Percentiles rank a stretch among this genome's conserved stretches.
Evolutionary conservation across 2,888 invertebrate genomes (phyloP).

Genomic region (Scaptodrosophila latifasciaeformis): DNA sequence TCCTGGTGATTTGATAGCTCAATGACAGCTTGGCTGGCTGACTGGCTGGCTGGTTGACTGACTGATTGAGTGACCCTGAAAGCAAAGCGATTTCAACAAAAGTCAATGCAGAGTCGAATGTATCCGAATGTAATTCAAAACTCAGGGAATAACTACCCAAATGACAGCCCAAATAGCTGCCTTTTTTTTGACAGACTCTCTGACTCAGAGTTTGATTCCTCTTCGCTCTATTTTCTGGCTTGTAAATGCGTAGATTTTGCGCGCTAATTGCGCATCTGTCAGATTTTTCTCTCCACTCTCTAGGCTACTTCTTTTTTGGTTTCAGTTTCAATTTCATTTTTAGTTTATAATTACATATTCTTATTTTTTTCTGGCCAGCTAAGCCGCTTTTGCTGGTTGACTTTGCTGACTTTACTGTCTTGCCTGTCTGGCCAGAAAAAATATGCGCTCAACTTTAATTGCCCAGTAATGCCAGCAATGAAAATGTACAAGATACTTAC

Average conservation of each 20-base stretch:
- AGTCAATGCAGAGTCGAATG: constrained; percentile 46
- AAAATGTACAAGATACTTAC: constrained; percentile 34
- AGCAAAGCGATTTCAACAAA: constrained; percentile 45
- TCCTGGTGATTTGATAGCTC: constrained; percentile 60
- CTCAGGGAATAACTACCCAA: constrained; percentile 19
- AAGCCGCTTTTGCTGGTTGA: constrained; percentile 25
- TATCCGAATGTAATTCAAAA: constrained; percentile 35
- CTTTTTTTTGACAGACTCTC: too few relatives aligned
- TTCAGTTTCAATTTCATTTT: neutral
- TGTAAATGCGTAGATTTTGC: constrained; percentile 25
- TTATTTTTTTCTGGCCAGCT: constrained; percentile 37
- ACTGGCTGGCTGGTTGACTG: too few relatives aligned
- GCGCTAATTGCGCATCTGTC: constrained; percentile 66
- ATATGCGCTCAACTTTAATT: neutral
- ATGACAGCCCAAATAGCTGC: constrained; percentile 14
- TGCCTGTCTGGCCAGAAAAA: constrained; percentile 10
- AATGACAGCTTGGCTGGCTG: constrained; percentile 19
- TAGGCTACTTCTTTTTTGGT: constrained; percentile 4
- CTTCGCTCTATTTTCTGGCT: neutral
- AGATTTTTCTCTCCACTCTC: constrained; percentile 25
- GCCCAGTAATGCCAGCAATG: constrained; percentile 25
- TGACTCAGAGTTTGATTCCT: neutral
- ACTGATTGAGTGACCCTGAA: constrained; percentile 27
- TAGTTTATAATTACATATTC: too few relatives aligned
- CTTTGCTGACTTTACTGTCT: constrained; percentile 20